Evolutionary conservation across 2,113 vertebrate species (phyloP).

Genomic region (Corythornis madagascariensis): DNA sequence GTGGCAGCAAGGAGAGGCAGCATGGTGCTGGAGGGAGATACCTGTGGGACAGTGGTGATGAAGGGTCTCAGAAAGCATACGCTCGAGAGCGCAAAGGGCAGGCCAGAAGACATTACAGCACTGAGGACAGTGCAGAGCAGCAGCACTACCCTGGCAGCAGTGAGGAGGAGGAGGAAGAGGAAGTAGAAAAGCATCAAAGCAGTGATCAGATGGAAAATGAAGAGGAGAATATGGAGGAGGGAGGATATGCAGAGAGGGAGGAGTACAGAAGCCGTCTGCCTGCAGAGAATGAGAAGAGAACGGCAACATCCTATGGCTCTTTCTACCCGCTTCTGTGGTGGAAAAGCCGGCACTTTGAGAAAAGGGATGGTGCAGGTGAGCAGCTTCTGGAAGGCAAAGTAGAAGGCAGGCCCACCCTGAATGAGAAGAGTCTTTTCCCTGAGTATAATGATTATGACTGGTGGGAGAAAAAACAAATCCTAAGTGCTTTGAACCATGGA

Average conservation of each 20-base stretch:
- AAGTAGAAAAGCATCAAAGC: slow-evolving; percentile 33
- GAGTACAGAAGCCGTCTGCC: slow-evolving; percentile 6
- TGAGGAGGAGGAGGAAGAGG: slow-evolving; percentile 54
- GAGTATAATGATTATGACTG: slow-evolving; percentile 74
- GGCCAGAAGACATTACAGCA: slow-evolving; percentile 21
- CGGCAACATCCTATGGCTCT: slow-evolving; percentile 70
- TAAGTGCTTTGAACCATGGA: slow-evolving; percentile 65
- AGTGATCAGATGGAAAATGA: slow-evolving; percentile 35
- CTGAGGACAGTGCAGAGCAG: slow-evolving; percentile 46
- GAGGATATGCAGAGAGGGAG: slow-evolving; percentile 16
- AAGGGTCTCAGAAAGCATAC: background rate
- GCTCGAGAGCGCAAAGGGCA: slow-evolving; percentile 20
- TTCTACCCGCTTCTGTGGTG: slow-evolving; percentile 83
- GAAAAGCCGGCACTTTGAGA: slow-evolving; percentile 71
- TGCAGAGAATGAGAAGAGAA: slow-evolving; percentile 74
- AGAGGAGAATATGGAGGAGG: slow-evolving; percentile 38
- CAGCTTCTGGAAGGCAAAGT: slow-evolving; percentile 60
- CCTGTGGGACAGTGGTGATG: slow-evolving; percentile 12
- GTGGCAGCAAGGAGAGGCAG: slow-evolving; percentile 36
- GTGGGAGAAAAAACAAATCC: slow-evolving; percentile 76
- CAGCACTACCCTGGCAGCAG: background rate
- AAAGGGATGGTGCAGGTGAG: slow-evolving; percentile 49
- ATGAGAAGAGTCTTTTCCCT: slow-evolving; percentile 66
- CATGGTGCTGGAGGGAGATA: background rate
- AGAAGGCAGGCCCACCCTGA: slow-evolving; percentile 43